Base-by-base conservation (phyloP, 2,888 invertebrate species). In the Hyles lineata region DNA sequence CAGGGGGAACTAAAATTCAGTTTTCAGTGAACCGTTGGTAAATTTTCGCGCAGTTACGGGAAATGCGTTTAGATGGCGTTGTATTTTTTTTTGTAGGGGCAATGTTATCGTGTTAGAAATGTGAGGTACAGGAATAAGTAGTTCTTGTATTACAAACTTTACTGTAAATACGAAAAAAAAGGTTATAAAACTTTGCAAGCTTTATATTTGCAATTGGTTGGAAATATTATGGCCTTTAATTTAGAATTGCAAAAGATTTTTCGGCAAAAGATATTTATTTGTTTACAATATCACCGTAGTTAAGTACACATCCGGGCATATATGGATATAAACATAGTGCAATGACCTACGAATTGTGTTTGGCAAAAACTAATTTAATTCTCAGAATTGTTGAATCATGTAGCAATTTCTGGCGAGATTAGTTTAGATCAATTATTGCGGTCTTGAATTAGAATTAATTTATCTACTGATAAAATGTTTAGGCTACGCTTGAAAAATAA, bases 1-100 rank as follows among this genome's bases (percentile, higher is more conserved):
- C 43, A 15, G 11, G 7, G 17, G 23, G 21, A 17, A 67, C 50
- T 67, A 67, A 21, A 21, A 23, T 23, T 23, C 43, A 50, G 50
- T 43, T 67, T 60, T 67, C 67, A 50, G 67, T 43, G 23, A 17
- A 50, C 21, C 17, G 21, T 50, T 50, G 17, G 43, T 67, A 43
- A 50, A 50, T 23, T 60, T 25, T 25, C 43, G 43, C 19, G 15
- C 11, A 67, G 67, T 67, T 67, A 2, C 15, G 21, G 23, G 5
- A 50, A 23, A 50, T 15, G 1, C 7, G 7, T 67, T 67, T 2
- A 67, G 67, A 67, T 67, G 67, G 67, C 67, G 67, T 50, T 67
- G 67, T 67, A 9, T 6, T 23, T 7, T 17, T 23, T 21, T 67
- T 43, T 8, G 21, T 23, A 43, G 43, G n/a, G 1, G 11, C 21